Base-by-base conservation (phyloP, 1,140 invertebrate species). In the Xylocopa sonorina region DNA sequence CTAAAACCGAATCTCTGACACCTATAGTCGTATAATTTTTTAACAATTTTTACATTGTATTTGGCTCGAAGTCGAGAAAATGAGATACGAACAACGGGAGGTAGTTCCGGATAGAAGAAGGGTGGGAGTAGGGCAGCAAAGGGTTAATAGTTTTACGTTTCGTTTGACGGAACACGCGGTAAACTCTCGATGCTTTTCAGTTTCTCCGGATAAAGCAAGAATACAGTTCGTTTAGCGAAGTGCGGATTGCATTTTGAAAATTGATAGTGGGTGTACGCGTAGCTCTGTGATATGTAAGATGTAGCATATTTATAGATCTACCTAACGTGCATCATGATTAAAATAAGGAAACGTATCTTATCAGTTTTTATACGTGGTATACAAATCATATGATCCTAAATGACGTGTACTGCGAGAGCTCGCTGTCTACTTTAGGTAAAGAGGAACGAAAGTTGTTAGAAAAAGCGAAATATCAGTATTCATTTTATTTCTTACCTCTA, bases 281-380 rank as follows among this genome's bases (percentile, higher is more conserved):
- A 93, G 91, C 90, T 93, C 92, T 93, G 92, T 93, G 92, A 93
- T 93, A 93, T 92, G 92, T 93, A 92, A 90, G 81, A 92, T 89
- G 89, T 93, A 93, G 91, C 92, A 89, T 92, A 92, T 91, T 91
- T 85, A 90, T 87, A 90, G 89, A 87, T 86, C 85, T 89, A 90
- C 87, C 88, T 91, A 88, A 89, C 86, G 88, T 89, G 88, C 88
- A 87, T 90, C 89, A 88, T 89, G 83, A 83, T 90, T 89, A 88
- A 88, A 87, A 83, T 84, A 89, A 78, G 88, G 80, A 82, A n/a
- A 89, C 85, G 86, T 89, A 89, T 88, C 88, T 89, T 88, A 89
- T 91, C 90, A 86, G 89, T 91, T 91, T n/a, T 92, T 91, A 87
- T 90, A 86, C 66, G 75, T 88, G 86, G 84, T 89, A 84, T 88